Conservation (phyloP, 2,797 vertebrate species). For the Monodelphis domestica region DNA sequence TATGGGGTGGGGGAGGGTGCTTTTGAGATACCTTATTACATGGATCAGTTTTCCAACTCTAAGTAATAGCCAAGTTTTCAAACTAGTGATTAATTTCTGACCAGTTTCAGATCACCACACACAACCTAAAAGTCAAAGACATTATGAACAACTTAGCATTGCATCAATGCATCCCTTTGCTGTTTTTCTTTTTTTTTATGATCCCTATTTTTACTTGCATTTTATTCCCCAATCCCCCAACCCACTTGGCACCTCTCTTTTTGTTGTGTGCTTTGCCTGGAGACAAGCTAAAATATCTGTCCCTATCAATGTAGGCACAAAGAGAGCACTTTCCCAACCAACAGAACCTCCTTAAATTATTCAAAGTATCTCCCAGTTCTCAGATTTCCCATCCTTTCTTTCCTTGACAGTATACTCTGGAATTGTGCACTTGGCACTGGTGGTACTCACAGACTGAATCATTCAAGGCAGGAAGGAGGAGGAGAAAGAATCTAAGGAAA, state of each 20-base stretch:
- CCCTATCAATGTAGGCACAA: slow-evolving; percentile 62
- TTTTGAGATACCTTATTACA: not conserved
- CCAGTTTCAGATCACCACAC: not conserved
- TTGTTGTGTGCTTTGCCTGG: slow-evolving; percentile 2
- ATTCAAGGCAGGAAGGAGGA: not conserved
- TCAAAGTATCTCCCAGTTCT: slow-evolving; percentile 75
- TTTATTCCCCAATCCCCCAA: not conserved
- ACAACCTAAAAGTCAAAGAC: not conserved
- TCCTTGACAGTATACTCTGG: slow-evolving; percentile 52
- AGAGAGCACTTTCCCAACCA: slow-evolving; percentile 73
- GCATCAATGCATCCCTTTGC: not conserved
- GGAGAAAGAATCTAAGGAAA: not conserved
- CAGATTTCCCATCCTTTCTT: slow-evolving; percentile 71
- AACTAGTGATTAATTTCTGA: not conserved
- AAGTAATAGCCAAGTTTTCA: not conserved
- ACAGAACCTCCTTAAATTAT: slow-evolving; percentile 81
- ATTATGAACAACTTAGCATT: not conserved
- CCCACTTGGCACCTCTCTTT: not conserved
- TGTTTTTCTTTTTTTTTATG: not conserved
- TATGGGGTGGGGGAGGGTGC: not conserved
- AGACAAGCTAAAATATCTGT: slow-evolving; percentile 42
- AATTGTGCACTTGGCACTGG: slow-evolving; percentile 54
- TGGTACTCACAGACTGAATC: slow-evolving; percentile 3
- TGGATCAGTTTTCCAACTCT: slow-evolving; percentile 13
- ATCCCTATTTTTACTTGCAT: not conserved